phyloP scores from a whole-genome alignment of 2,888 invertebrate species.

The Pilophorus perplexus region DNA sequence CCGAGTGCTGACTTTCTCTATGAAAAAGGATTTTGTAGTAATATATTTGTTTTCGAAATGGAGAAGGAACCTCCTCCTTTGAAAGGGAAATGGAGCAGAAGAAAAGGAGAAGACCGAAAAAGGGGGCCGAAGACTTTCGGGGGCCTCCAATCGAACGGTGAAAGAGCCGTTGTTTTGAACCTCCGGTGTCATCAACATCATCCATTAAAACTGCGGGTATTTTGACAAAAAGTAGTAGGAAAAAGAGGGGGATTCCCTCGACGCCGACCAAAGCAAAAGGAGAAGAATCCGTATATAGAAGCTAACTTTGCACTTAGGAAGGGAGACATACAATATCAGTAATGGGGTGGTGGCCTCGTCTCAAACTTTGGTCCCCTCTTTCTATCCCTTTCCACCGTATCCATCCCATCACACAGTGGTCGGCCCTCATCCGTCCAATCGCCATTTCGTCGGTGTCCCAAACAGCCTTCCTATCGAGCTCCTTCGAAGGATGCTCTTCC shows the following conservation, averaged over 20 bases:
- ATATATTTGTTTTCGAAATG: constrained; percentile 9
- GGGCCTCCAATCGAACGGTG: constrained; percentile 15
- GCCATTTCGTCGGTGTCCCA: neutral
- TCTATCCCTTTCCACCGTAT: neutral
- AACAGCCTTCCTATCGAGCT: neutral
- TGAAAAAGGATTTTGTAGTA: no score
- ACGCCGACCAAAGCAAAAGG: no score
- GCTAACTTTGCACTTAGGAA: constrained; percentile 30
- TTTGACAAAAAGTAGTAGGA: constrained; percentile 29
- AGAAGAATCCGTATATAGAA: constrained; percentile 23
- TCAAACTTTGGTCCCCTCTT: constrained; percentile 20
- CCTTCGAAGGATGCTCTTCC: neutral
- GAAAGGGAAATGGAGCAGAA: constrained; percentile 15
- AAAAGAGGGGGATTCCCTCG: no score
- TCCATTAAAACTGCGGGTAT: constrained; percentile 33
- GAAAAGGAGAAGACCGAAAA: neutral
- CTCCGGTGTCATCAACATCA: constrained; percentile 32
- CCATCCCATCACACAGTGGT: no score
- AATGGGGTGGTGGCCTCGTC: constrained; percentile 14
- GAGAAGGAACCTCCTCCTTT: neutral
- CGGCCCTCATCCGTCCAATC: no score
- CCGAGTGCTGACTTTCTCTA: no score
- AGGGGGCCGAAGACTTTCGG: neutral
- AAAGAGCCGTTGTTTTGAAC: constrained; percentile 30
- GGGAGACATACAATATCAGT: constrained; percentile 34